Evolutionary conservation across 1,140 invertebrate species (phyloP).

Genomic region (Octopus sinensis): DNA sequence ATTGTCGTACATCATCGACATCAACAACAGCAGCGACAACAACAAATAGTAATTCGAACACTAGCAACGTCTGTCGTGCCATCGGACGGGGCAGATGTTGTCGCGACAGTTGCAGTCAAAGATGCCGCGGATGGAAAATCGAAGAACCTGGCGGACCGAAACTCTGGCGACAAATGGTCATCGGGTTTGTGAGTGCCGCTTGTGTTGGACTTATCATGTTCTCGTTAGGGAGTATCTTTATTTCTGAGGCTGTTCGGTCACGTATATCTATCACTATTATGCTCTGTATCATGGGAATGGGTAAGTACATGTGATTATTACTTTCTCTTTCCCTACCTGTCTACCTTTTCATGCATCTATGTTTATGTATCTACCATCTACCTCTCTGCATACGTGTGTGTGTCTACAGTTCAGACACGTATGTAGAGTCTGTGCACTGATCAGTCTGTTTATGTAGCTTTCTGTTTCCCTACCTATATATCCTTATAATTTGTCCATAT

Average conservation of each 20-base stretch:
- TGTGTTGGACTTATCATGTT: slow-evolving; percentile 41
- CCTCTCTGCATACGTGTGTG: too few relatives aligned
- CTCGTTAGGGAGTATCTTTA: slow-evolving; percentile 37
- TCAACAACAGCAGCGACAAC: neutral
- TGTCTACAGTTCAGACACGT: too few relatives aligned
- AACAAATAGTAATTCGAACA: neutral
- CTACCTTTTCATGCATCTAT: too few relatives aligned
- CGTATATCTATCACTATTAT: slow-evolving; percentile 42
- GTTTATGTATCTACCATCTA: too few relatives aligned
- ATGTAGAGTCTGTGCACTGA: too few relatives aligned
- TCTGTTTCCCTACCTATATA: too few relatives aligned
- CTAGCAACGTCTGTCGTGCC: neutral
- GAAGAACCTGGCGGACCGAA: slow-evolving; percentile 27
- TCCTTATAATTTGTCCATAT: neutral
- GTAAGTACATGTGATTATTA: slow-evolving; percentile 25
- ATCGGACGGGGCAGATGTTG: neutral
- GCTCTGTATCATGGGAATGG: slow-evolving; percentile 48
- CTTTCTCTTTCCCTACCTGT: too few relatives aligned
- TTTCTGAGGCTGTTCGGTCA: slow-evolving; percentile 34
- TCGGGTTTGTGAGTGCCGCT: slow-evolving; percentile 39
- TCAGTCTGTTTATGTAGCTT: too few relatives aligned
- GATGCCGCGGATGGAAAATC: neutral
- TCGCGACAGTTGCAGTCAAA: neutral
- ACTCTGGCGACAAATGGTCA: slow-evolving; percentile 41
- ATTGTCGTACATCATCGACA: too few relatives aligned